Evolutionary conservation across 2,797 vertebrate species (phyloP).

Genomic region (Lerista edwardsae): DNA sequence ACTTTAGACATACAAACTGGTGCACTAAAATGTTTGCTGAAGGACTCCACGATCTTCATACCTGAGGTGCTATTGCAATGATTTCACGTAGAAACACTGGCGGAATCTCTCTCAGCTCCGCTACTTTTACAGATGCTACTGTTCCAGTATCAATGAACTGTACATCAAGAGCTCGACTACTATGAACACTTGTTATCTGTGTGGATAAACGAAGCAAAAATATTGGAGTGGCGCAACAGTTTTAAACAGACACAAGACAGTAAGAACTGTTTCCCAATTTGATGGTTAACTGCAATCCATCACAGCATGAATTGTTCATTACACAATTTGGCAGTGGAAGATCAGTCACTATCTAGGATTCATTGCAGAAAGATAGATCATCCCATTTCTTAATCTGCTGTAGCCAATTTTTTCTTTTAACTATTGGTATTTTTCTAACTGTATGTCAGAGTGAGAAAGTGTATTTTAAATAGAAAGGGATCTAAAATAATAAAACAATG

Average conservation of each 20-base stretch:
- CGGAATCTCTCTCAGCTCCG: slow-evolving; percentile 90
- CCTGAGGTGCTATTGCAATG: slow-evolving; percentile 88
- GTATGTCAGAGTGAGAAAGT: too few relatives aligned
- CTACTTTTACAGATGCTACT: slow-evolving; percentile 87
- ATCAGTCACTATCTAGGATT: background rate
- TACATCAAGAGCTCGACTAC: slow-evolving; percentile 88
- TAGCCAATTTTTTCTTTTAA: too few relatives aligned
- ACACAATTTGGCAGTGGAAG: background rate
- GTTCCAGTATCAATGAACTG: slow-evolving; percentile 87
- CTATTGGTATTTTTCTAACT: too few relatives aligned
- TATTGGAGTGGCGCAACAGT: background rate
- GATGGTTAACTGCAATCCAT: background rate
- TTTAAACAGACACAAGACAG: background rate
- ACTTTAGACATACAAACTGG: too few relatives aligned
- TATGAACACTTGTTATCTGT: slow-evolving; percentile 88
- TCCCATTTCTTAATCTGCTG: too few relatives aligned
- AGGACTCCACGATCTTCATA: slow-evolving; percentile 53
- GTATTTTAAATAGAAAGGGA: too few relatives aligned
- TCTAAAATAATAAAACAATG: too few relatives aligned
- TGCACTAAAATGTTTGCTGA: background rate
- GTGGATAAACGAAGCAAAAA: slow-evolving; percentile 30
- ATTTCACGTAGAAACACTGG: slow-evolving; percentile 81
- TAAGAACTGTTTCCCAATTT: background rate
- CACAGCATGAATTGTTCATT: background rate
- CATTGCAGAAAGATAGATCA: background rate